Evolutionary conservation across 2,797 vertebrate species (phyloP), one percentile per base, ranked within the genome.

Genomic region (Pterois miles): DNA sequence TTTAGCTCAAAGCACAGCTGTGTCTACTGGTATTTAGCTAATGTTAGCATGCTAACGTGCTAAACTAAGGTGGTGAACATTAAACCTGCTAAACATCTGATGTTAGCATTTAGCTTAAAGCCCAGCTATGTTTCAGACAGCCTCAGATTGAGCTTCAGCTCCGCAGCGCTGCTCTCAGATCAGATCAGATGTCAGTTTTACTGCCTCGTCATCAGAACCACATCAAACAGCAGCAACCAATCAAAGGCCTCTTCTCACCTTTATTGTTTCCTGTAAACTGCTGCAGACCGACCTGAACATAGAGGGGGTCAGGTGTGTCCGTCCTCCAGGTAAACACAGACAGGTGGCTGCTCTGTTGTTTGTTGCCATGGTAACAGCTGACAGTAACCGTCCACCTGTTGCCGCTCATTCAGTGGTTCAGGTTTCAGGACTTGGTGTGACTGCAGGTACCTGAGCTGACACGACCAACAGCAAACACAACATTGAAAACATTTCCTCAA

Each of bases 151-250:
- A 38, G 36, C 12, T 38, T 38, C 36, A 4, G n/a, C 48, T n/a
- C n/a, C n/a, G n/a, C n/a, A n/a, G n/a, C n/a, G n/a, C n/a, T n/a
- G n/a, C n/a, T 50, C 4, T 50, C n/a, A 9, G 48, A 52, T 52
- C n/a, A 52, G 22, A 23, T 31, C 54, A 18, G 27, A 18, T 22
- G 20, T 27, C 10, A 12, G 22, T 54, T 57, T 57, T 40, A 27
- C 53, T 27, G 48, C 65, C 34, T 56, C 36, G 3, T 59, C 29
- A 20, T 22, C 54, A 23, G 56, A 18, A 40, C 12, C 52, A 14
- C 25, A 40, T 69, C 36, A 69, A 27, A 57, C 18, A 57, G 23
- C 34, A 57, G 20, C 54, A 70, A 53, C 66, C 52, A 69, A 69
- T 54, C 53, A 57, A 8, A 31, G 11, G 25, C 38, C 40, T 38